phyloP scores from a whole-genome alignment of 2,113 vertebrate genomes.

The Corapipo altera region DNA sequence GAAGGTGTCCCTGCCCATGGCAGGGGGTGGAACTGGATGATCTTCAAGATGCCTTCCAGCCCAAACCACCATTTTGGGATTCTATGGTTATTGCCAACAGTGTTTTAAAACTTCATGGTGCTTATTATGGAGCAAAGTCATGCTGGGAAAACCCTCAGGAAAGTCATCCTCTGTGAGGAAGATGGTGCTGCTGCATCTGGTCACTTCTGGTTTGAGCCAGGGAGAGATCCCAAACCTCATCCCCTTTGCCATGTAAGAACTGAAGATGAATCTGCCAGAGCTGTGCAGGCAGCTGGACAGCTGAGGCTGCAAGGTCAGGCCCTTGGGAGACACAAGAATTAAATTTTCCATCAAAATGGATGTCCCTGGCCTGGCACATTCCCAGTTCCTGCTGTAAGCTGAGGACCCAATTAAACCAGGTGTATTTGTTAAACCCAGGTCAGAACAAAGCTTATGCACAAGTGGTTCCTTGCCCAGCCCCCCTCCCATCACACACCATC shows the following conservation, averaged over 20 bases:
- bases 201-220: neutral
- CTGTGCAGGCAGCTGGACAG: neutral
- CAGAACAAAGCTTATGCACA: neutral
- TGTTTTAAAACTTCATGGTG: neutral
- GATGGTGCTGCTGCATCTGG: neutral
- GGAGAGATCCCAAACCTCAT: neutral
- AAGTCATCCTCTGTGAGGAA: neutral
- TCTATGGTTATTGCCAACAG: neutral
- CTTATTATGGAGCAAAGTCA: neutral
- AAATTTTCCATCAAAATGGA: neutral
- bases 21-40: rapidly evolving
- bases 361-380: neutral
- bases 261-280: neutral
- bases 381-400: constrained; percentile 7
- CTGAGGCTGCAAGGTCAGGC: neutral
- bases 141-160: neutral
- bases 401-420: neutral
- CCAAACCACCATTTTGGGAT: neutral
- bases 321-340: neutral
- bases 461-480: neutral
- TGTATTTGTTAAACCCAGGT: neutral
- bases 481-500: rapidly evolving
- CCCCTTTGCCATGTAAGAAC: neutral
- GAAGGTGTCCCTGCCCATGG: neutral
- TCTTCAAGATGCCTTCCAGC: neutral